A percentile compares a stretch with the other conserved stretches of the same genome.
Conservation (phyloP, 2,888 invertebrate species). For the Lasius platythorax region DNA sequence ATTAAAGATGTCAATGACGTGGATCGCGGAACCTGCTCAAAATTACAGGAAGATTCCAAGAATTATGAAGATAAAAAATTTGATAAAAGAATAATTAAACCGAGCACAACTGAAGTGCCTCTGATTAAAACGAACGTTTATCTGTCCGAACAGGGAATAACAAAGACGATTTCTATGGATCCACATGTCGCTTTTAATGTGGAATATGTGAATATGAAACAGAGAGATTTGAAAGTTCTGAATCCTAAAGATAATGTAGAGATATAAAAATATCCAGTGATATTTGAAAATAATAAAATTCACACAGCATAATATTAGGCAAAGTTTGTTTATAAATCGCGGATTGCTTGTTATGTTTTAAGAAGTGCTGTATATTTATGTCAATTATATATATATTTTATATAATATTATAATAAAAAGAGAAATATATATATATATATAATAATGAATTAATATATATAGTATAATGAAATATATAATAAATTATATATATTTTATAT, state of each 20-base stretch:
- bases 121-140: constrained; percentile 76
- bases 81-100: constrained; percentile 8
- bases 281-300: constrained; percentile 55
- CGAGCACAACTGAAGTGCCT: constrained; percentile 38
- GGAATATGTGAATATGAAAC: constrained; percentile 76
- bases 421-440: no score
- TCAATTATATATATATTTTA: background rate
- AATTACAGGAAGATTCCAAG: constrained; percentile 25
- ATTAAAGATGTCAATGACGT: constrained; percentile 35
- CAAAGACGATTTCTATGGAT: constrained; percentile 72
- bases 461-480: no score
- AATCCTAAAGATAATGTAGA: constrained; percentile 61
- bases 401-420: no score
- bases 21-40: constrained; percentile 45
- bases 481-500: no score
- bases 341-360: background rate
- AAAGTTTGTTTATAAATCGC: constrained; percentile 7
- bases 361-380: constrained; percentile 28
- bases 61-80: constrained; percentile 34
- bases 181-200: constrained; percentile 63
- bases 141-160: constrained; percentile 77
- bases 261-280: constrained; percentile 57
- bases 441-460: no score
- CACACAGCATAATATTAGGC: constrained; percentile 47
- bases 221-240: constrained; percentile 80